Base-by-base conservation (phyloP, 1,140 invertebrate genomes). In the Drosophila lacteicornis region DNA sequence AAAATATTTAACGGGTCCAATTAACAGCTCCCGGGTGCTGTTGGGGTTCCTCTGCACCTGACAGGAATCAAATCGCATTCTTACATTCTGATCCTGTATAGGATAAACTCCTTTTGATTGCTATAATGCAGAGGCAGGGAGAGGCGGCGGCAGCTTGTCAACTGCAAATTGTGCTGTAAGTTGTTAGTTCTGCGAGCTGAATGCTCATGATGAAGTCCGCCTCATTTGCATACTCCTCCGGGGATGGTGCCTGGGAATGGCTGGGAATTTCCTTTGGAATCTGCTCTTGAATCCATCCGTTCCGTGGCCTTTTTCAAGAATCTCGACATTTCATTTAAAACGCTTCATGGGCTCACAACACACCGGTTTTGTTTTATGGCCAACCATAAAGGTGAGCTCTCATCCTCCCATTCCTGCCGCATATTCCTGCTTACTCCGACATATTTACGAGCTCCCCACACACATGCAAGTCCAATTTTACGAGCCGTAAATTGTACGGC, bases 401-500 rank as follows among this genome's bases (percentile, higher is more conserved):
- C 22, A 6, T 30, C 27, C 6, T 0, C 9, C n/a, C 38, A 15
- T 30, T 45, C 38, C 38, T 40, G 25, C 40, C 50, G 55, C 47
- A 42, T 38, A 55, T 55, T 55, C 51, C 15, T 13, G 66, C 33
- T 51, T 51, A 62, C 67, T 30, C 57, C 53, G 17, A 42, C 69
- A 78, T 55, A 62, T 66, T 73, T 60, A 59, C 59, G 69, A 53
- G 57, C 38, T n/a, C 7, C 13, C n/a, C 27, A 15, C 66, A 63
- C 49, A 71, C 55, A 62, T 55, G 58, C 51, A 79, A 65, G 67
- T 65, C 62, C 55, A 51, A 68, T 57, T 80, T 83, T 83, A 83
- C 68, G 69, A 83, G 76, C 84, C 82, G 84, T 75, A 88, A 87
- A 88, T 87, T 88, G 74, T 75, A 73, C 68, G 81, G 67, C 49